These are phyloP conservation scores for Philereme vetulata DNA, from an alignment of 2,888 invertebrate genomes.

Conservation along the genomic window DNA sequence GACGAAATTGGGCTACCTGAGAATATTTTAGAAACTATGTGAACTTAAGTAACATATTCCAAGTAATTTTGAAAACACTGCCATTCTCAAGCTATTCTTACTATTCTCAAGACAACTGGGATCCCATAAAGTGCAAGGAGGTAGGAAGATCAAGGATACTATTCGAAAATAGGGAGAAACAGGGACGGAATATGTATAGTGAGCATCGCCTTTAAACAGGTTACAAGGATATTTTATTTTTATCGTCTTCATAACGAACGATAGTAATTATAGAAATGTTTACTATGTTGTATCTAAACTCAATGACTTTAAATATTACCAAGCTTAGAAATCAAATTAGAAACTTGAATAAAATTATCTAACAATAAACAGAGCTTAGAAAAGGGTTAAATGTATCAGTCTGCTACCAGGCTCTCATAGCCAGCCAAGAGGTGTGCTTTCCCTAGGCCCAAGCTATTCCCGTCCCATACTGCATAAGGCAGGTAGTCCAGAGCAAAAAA, in stretches of 20 bases:
- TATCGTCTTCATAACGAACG: neutral
- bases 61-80: constrained; percentile 10
- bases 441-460: constrained; percentile 21
- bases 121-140: constrained; percentile 14
- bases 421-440: constrained; percentile 18
- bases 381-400: constrained; percentile 33
- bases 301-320: neutral
- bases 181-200: constrained; percentile 1
- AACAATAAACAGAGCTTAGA: constrained; percentile 27
- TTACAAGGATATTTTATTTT: constrained; percentile 8
- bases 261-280: neutral
- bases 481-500: constrained; percentile 15
- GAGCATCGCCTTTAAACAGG: constrained; percentile 15
- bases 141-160: neutral
- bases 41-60: constrained; percentile 12
- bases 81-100: constrained; percentile 28
- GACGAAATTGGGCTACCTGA: constrained; percentile 10
- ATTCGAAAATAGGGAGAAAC: constrained; percentile 4
- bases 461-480: constrained; percentile 12
- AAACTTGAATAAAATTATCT: constrained; percentile 21
- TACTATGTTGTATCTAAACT: neutral
- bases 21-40: constrained; percentile 10
- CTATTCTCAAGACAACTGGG: constrained; percentile 25
- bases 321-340: constrained; percentile 17
- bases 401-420: constrained; percentile 32